These are phyloP conservation scores for Ophion ellenae DNA, from an alignment of 2,888 invertebrate species.

Conservation along the genomic window DNA sequence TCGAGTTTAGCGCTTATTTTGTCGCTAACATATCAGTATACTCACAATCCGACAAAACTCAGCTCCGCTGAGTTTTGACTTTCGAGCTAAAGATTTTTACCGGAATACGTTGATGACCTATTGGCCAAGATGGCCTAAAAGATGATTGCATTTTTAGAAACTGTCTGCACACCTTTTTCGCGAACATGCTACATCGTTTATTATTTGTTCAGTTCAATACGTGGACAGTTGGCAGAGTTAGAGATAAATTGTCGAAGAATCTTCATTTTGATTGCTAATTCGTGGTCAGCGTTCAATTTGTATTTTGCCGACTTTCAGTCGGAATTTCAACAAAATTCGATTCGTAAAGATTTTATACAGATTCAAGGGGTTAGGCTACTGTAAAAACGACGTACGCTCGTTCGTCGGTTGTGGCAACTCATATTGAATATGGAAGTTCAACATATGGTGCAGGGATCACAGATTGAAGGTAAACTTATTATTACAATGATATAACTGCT, in stretches of 20 bases:
- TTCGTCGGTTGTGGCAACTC: too few species aligned
- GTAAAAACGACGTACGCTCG: too few species aligned
- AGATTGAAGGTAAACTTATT: too few species aligned
- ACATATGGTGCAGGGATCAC: too few species aligned
- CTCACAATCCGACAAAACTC: not conserved
- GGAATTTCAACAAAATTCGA: too few species aligned
- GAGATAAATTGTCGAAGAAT: not conserved
- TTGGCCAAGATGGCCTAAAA: conserved; percentile 4
- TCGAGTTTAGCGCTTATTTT: conserved; percentile 37
- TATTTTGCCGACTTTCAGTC: too few species aligned
- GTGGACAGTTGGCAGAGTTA: not conserved
- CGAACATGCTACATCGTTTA: not conserved
- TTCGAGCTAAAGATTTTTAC: not conserved
- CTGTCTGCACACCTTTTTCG: not conserved
- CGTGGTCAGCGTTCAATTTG: not conserved
- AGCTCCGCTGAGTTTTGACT: not conserved
- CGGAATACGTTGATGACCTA: not conserved
- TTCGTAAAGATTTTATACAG: too few species aligned
- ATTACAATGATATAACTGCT: too few species aligned
- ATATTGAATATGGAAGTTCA: too few species aligned
- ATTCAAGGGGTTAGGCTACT: too few species aligned
- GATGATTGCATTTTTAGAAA: conserved; percentile 1
- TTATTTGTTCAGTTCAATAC: not conserved
- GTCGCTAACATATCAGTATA: conserved; percentile 44
- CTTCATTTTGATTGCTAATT: not conserved